Percentiles rank a stretch among this genome's conserved stretches.
These are phyloP conservation scores for Mormyrus hasselquistii DNA, from an alignment of 2,797 vertebrate genomes.

Conservation along the genomic window DNA sequence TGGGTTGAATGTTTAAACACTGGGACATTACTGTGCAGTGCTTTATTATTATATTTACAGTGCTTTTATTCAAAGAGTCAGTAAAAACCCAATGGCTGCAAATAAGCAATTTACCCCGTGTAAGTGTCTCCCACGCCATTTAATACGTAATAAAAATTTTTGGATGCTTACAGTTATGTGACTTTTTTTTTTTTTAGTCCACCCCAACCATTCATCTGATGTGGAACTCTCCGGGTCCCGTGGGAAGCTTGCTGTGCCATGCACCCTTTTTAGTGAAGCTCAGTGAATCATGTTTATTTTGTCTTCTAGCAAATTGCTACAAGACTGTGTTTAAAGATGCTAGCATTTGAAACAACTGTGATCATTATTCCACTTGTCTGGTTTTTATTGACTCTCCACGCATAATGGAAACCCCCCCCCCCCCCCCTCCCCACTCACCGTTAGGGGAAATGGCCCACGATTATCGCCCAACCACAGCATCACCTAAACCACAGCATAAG, in stretches of 20 bases:
- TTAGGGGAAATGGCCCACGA: neutral
- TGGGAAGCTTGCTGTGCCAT: neutral
- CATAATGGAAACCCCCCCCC: conserved; percentile 13
- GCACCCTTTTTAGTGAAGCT: neutral
- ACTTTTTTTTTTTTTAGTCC: neutral
- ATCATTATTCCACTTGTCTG: neutral
- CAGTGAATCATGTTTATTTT: neutral
- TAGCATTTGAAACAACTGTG: neutral
- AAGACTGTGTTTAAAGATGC: neutral
- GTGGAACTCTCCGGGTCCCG: neutral
- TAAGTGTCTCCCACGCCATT: neutral
- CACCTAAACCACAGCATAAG: neutral
- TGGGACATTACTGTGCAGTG: neutral
- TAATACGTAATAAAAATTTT: conserved; percentile 4
- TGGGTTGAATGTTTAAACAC: neutral
- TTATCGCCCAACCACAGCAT: neutral
- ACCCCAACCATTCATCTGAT: neutral
- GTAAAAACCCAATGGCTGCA: neutral
- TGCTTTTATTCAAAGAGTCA: neutral
- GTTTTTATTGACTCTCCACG: neutral
- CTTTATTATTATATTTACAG: neutral
- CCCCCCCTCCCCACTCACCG: neutral
- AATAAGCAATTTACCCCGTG: neutral
- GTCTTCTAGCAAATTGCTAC: neutral
- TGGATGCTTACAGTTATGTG: neutral